Base-by-base conservation (phyloP, 2,888 invertebrate species). In the Scelioninae gen. 1 region DNA sequence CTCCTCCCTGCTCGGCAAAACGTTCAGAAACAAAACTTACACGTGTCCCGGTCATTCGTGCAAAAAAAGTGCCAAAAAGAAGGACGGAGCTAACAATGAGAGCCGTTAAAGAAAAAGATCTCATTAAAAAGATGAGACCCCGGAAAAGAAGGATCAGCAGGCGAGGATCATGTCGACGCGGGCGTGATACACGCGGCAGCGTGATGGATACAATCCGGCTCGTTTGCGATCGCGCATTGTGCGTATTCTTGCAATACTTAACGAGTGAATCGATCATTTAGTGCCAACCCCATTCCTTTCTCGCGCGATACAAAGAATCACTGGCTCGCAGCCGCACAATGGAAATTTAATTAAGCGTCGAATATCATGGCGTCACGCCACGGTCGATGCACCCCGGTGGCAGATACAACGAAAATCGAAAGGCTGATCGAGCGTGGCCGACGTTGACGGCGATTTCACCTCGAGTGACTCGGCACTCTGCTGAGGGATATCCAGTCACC, bases 331-430 rank as follows among this genome's bases (percentile, higher is more conserved):
- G 81, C 55, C 75, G 60, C 83, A 90, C 89, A 90, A 90, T 90
- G 87, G 87, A 83, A 84, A 85, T 84, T 88, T 88, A 90, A 90
- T 90, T 88, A 87, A 88, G 84, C 84, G 85, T 86, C 85, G 80
- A 86, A 88, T 88, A 88, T 87, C 87, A 76, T 84, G 78, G 85
- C 85, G 87, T 85, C 84, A 86, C 77, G 75, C 74, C 65, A 80
- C 78, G 68, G 83, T 84, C 81, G 74, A 84, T 79, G 76, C 72
- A 82, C 81, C 79, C 63, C 72, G 75, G 66, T 81, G 77, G 77
- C 84, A 53, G 65, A 51, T 40, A 69, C 83, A 74, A 86, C 85
- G 83, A 86, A 86, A 87, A 88, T 87, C 85, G 81, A 82, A 76
- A 84, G 84, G 75, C 85, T 66, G 79, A 78, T 77, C 78, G 76